Evolutionary conservation across 2,797 vertebrate genomes (phyloP).

Genomic region (Eleutherodactylus coqui): DNA sequence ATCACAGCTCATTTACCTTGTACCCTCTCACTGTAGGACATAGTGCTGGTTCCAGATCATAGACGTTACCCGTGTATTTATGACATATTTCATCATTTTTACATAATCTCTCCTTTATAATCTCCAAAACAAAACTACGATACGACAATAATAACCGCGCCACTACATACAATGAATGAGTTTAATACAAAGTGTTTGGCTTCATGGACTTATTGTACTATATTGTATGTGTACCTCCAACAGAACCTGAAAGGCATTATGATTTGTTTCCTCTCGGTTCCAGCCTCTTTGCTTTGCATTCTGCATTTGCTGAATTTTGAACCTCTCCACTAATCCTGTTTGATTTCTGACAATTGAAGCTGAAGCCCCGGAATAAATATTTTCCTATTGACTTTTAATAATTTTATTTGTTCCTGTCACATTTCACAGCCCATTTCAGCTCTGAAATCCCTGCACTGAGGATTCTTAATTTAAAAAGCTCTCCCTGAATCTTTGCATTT

Average conservation of each 20-base stretch:
- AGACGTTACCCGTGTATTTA: background rate
- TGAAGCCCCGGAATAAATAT: slow-evolving; percentile 9
- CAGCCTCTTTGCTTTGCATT: background rate
- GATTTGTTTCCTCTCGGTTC: background rate
- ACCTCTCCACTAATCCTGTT: slow-evolving; percentile 22
- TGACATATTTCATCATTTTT: no score
- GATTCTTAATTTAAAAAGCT: slow-evolving; percentile 18
- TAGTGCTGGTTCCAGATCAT: background rate
- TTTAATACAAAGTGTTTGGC: background rate
- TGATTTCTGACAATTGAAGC: slow-evolving; percentile 18
- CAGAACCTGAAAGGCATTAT: background rate
- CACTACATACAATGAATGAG: background rate
- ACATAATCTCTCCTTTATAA: background rate
- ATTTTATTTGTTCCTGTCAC: slow-evolving; percentile 5
- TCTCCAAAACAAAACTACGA: background rate
- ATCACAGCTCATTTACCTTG: background rate
- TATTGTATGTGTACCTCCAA: background rate
- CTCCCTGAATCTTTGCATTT: background rate
- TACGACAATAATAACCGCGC: background rate
- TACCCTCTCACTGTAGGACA: no score
- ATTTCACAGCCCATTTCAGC: background rate
- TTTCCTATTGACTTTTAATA: slow-evolving; percentile 28
- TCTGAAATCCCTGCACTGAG: background rate
- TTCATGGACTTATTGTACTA: background rate
- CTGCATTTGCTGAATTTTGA: slow-evolving; percentile 6